Conservation (phyloP, 2,888 invertebrate species). For the Phrixothrix hirtus region DNA sequence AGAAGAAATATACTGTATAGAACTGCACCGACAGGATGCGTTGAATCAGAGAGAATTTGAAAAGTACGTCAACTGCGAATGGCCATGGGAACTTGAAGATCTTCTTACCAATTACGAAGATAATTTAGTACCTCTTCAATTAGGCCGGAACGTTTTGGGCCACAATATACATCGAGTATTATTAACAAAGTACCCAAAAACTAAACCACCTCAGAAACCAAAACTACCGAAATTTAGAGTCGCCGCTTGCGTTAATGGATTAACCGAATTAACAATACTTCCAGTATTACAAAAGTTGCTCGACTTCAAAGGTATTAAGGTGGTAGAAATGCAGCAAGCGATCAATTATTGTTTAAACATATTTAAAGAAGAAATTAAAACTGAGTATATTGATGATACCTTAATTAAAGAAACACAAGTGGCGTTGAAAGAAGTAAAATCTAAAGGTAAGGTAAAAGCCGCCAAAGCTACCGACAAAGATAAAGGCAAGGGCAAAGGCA, state of each 20-base stretch:
- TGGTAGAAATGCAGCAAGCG: slow-evolving; percentile 53
- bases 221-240: slow-evolving; percentile 44
- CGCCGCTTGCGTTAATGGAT: slow-evolving; percentile 47
- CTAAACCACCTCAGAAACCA: slow-evolving; percentile 38
- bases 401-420: slow-evolving; percentile 55
- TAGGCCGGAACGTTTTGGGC: slow-evolving; percentile 49
- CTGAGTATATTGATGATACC: slow-evolving; percentile 57
- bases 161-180: slow-evolving; percentile 49
- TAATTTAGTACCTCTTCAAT: slow-evolving; percentile 33
- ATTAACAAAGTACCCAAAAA: slow-evolving; percentile 48
- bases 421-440: slow-evolving; percentile 54
- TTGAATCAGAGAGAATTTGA: slow-evolving; percentile 62
- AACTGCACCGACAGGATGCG: slow-evolving; percentile 60
- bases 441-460: slow-evolving; percentile 51
- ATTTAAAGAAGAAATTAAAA: slow-evolving; percentile 61
- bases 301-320: slow-evolving; percentile 39
- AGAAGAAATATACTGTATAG: slow-evolving; percentile 57
- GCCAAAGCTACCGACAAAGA: slow-evolving; percentile 51
- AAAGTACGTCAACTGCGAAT: slow-evolving; percentile 60
- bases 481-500: slow-evolving; percentile 30
- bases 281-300: slow-evolving; percentile 46
- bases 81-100: slow-evolving; percentile 61
- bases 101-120: slow-evolving; percentile 58
- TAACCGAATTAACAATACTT: slow-evolving; percentile 42
- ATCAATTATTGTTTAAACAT: slow-evolving; percentile 62